Evolutionary conservation across 2,113 vertebrate species (phyloP), one percentile per base, ranked within the genome.

Genomic region (Bungarus multicinctus): DNA sequence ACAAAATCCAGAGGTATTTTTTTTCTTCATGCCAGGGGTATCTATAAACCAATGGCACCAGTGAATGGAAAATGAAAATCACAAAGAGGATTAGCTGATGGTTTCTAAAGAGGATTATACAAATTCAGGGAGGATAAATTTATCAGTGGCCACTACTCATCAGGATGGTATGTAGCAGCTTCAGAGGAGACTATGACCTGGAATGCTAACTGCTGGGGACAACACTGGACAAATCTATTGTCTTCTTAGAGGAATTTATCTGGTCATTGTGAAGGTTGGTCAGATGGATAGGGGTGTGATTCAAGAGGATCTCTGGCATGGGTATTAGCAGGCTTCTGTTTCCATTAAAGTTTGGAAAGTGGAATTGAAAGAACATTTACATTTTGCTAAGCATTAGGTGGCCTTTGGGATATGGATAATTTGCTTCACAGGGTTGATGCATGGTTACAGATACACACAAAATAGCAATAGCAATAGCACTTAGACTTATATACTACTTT

Each of bases 31-130:
- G 90, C 90, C 58, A 1, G 57, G 91, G 93, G 54, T 4, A 47
- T 50, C 91, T 85, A 89, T 87, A 87, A 81, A 10, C 91, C 45
- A 39, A 55, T 91, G 81, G n/a, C 8, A 93, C 88, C 94, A 81
- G n/a, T 55, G 18, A 88, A 90, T 91, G 8, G 20, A 92, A 91
- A 94, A 85, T 1, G 39, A 91, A 60, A 90, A 91, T 85, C 74
- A 81, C 74, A 39, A n/a, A 9, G 2, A 16, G n/a, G 90, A 86
- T 91, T 45, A 86, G 53, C 69, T 47, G 90, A 25, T 91, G 53
- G 34, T 34, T 90, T 90, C 30, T 18, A 69, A 90, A 69, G 43
- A 30, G 58, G 58, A 90, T 90, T 90, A 90, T 60, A 47, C 43
- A 34, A 50, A 90, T 69, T 69, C 58, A 69, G 10, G 58, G 27